Evolutionary conservation across 2,113 vertebrate genomes (phyloP), one percentile per base, ranked within the genome.

Genomic region (Suricata suricatta): DNA sequence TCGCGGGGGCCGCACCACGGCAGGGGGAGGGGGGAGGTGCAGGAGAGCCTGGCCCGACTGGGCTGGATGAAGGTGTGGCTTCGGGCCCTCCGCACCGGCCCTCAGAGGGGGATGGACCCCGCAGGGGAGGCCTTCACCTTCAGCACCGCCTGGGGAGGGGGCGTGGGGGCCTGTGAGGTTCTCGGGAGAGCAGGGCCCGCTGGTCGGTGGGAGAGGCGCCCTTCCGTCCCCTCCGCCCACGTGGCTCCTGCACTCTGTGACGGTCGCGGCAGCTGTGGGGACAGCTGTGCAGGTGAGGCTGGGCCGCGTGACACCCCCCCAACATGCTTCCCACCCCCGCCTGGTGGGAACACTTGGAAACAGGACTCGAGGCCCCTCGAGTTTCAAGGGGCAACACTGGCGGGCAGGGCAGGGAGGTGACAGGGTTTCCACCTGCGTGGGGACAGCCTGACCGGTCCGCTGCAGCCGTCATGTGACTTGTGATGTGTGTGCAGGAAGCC

Each of bases 271-370:
- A 96, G 97, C 79, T 97, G 96, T 84, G 97, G 52, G 86, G 52
- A 92, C 97, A 97, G 95, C 97, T 97, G 97, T 76, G 93, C 23
- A 54, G 0, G 38, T 2, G 27, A 35, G 79, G 60, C 68, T 2
- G 83, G 88, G 92, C 88, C 7, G 1, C 2, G 6, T 47, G 17
- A 27, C 54, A 17, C 54, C 23, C 31, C 66, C 38, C 71, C 17
- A 54, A 68, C 63, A 19, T 0, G 2, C 35, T 76, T 79, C 89
- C 96, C 63, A 21, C 16, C 50, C 80, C 69, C 7, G 0, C 64
- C n/a, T 64, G 74, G 74, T 10, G 35, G 87, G 86, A 38, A 83
- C 7, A 8, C 35, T 69, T 72, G 6, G 60, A 89, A 83, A n/a
- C 57, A 88, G 79, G 90, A 71, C 52, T 52, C 68, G 7, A 0